phyloP scores from a whole-genome alignment of 2,888 invertebrate genomes.

The Rhagophthalmus giganteus region DNA sequence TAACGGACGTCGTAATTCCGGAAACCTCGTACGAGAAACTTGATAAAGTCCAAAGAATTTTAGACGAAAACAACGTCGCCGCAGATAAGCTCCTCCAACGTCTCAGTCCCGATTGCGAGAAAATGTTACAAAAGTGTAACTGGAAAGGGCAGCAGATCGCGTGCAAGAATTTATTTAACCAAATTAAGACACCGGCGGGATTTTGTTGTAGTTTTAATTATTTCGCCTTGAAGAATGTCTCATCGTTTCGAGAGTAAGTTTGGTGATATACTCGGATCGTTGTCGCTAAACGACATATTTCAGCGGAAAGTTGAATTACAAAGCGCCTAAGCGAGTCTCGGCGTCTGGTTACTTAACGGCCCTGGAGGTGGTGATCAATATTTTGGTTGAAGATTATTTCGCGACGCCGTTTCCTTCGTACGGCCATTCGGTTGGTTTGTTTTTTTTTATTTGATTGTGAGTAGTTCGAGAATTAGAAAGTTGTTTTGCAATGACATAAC shows the following conservation, averaged over 20 bases:
- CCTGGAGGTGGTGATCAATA: conserved; percentile 62
- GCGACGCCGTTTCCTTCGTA: conserved; percentile 63
- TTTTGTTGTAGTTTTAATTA: conserved; percentile 70
- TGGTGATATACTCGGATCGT: background rate
- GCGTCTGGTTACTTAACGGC: conserved; percentile 72
- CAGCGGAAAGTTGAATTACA: background rate
- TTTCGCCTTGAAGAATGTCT: conserved; percentile 54
- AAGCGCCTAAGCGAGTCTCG: conserved; percentile 62
- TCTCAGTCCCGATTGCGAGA: conserved; percentile 41
- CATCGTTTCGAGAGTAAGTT: too few species aligned
- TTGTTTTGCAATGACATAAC: too few species aligned
- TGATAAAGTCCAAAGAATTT: conserved; percentile 32
- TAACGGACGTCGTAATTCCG: conserved; percentile 2
- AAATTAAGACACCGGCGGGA: conserved; percentile 46
- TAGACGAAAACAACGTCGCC: conserved; percentile 35
- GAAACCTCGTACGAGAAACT: conserved; percentile 23
- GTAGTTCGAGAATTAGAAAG: too few species aligned
- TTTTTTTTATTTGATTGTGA: too few species aligned
- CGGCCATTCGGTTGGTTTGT: conserved; percentile 63
- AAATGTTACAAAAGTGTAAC: conserved; percentile 42
- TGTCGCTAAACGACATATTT: background rate
- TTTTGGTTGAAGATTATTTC: conserved; percentile 64
- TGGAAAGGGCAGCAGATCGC: conserved; percentile 47
- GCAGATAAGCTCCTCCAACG: conserved; percentile 22
- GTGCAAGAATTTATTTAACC: conserved; percentile 46